Conservation (phyloP, 2,797 vertebrate species). For the Rhynchotus rufescens region DNA sequence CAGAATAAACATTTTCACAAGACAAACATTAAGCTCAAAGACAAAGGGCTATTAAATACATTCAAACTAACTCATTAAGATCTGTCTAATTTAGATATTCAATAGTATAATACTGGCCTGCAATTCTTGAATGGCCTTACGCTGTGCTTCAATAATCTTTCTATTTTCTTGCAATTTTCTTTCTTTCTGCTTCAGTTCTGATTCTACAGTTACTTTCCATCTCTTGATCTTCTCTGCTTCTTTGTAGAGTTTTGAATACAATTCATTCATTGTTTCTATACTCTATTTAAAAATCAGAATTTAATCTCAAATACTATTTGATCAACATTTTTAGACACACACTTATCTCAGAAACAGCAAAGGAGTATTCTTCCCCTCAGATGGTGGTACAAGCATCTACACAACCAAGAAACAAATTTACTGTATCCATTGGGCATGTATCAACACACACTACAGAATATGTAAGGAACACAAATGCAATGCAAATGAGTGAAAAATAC, state of each 20-base stretch:
- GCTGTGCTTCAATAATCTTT: conserved; percentile 90
- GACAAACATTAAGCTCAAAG: not conserved
- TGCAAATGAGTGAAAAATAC: not conserved
- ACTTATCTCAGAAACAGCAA: conserved; percentile 62
- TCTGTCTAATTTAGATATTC: not conserved
- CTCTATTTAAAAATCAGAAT: conserved; percentile 77
- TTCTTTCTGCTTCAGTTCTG: conserved; percentile 88
- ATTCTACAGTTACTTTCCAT: conserved; percentile 89
- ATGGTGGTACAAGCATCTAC: not conserved
- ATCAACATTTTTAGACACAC: not conserved
- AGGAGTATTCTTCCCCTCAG: not conserved
- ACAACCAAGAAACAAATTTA: not conserved
- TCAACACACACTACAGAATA: not conserved
- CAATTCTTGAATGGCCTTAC: conserved; percentile 93
- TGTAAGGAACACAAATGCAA: not conserved
- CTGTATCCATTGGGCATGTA: not conserved
- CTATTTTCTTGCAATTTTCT: conserved; percentile 88
- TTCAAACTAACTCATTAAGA: not conserved
- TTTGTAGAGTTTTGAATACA: conserved; percentile 91
- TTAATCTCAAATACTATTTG: conserved; percentile 18
- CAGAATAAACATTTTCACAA: not conserved
- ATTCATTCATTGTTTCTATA: conserved; percentile 78
- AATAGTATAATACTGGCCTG: conserved; percentile 81
- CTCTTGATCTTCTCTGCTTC: conserved; percentile 93
- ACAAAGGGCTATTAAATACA: not conserved